These are phyloP conservation scores for Mechanitis messenoides DNA, from an alignment of 2,888 invertebrate species.

Conservation along the genomic window DNA sequence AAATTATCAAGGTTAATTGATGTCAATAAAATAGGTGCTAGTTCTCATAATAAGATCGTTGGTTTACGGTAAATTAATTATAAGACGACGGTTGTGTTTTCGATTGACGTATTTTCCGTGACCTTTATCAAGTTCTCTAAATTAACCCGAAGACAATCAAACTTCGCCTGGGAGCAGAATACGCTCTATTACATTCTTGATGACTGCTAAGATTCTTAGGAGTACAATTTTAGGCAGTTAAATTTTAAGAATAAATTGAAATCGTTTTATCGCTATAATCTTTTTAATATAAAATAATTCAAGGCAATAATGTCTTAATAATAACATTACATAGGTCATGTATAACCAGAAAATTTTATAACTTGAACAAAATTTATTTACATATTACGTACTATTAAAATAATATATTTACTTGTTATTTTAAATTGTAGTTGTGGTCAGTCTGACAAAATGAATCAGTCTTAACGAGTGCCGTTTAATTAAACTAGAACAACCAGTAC, in stretches of 20 bases:
- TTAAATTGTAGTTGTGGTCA: no score
- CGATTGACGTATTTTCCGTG: conserved; percentile 21
- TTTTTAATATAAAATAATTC: no score
- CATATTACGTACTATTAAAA: no score
- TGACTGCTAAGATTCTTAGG: neutral
- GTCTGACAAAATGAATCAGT: no score
- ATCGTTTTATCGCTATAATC: neutral
- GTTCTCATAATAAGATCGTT: neutral
- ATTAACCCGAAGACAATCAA: conserved; percentile 28
- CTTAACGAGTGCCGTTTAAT: no score
- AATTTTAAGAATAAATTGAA: neutral
- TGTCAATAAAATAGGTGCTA: neutral
- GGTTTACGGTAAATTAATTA: conserved; percentile 8
- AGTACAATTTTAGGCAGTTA: neutral
- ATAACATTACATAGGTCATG: no score
- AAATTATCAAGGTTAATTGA: neutral
- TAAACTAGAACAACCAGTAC: no score
- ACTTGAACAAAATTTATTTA: no score
- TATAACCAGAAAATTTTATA: no score
- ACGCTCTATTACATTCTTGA: conserved; percentile 2
- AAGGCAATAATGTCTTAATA: no score
- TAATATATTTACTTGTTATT: no score
- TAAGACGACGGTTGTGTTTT: conserved; percentile 23
- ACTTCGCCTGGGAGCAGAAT: conserved; percentile 16
- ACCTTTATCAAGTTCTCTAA: conserved; percentile 24